Conservation (phyloP, 2,888 invertebrate species). For the Nysson spinosus region DNA sequence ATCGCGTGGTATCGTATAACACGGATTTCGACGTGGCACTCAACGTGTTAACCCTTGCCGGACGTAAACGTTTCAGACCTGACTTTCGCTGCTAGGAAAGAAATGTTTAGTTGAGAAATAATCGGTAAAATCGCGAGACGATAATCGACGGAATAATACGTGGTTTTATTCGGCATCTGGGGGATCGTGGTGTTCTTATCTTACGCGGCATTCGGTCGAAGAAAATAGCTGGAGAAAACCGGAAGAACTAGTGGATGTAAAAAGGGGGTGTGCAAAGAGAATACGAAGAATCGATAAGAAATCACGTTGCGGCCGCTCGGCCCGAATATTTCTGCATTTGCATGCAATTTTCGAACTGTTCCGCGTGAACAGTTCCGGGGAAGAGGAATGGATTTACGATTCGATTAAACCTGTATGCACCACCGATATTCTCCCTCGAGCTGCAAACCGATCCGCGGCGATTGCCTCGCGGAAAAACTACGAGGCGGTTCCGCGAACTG, state of each 20-base stretch:
- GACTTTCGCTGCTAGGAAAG: too few species aligned
- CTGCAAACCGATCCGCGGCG: constrained; percentile 41
- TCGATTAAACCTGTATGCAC: constrained; percentile 61
- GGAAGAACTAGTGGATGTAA: constrained; percentile 17
- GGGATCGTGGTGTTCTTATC: constrained; percentile 20
- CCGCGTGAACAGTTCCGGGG: constrained; percentile 58
- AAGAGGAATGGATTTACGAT: constrained; percentile 62
- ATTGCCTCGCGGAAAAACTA: constrained; percentile 36
- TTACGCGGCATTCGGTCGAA: constrained; percentile 15
- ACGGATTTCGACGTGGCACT: too few species aligned
- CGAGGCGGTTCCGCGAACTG: constrained; percentile 15
- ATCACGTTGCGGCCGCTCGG: constrained; percentile 40
- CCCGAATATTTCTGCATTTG: constrained; percentile 64
- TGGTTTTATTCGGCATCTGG: constrained; percentile 19
- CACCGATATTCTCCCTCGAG: constrained; percentile 29
- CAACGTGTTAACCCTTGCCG: too few species aligned
- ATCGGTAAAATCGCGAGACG: constrained; percentile 3
- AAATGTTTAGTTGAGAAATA: too few species aligned
- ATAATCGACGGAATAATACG: constrained; percentile 27
- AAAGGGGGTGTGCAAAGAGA: constrained; percentile 9
- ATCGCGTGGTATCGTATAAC: too few species aligned
- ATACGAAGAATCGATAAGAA: constrained; percentile 60
- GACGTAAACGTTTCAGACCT: constrained; percentile 3
- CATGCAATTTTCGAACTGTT: constrained; percentile 64
- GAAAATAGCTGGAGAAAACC: constrained; percentile 22